Conservation (phyloP, 2,888 invertebrate genomes). For the Ctenicera cuprea region DNA sequence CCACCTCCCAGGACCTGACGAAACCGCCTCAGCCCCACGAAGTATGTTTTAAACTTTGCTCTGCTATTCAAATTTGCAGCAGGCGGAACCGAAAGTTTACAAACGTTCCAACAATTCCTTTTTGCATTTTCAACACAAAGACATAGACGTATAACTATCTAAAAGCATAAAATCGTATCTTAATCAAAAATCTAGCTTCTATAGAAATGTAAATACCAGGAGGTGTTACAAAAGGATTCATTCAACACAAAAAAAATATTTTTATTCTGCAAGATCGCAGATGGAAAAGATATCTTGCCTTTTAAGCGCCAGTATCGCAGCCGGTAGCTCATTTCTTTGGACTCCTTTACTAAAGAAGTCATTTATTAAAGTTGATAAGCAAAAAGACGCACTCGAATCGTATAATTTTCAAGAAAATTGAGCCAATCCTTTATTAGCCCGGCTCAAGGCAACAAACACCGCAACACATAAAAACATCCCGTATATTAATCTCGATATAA, state of each 20-base stretch:
- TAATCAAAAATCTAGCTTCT: conserved; percentile 39
- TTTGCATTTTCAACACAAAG: neutral
- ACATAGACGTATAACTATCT: conserved; percentile 13
- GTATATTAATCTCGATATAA: conserved; percentile 8
- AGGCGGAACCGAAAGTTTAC: neutral
- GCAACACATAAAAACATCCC: conserved; percentile 12
- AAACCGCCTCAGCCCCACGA: too few species aligned
- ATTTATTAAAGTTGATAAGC: conserved; percentile 36
- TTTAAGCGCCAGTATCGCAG: conserved; percentile 26
- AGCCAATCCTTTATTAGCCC: conserved; percentile 28
- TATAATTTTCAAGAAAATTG: conserved; percentile 34
- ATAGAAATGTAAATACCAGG: conserved; percentile 37
- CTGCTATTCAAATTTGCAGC: neutral
- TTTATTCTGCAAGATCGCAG: conserved; percentile 24
- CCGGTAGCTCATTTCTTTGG: conserved; percentile 20
- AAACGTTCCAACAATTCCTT: neutral
- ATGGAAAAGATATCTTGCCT: conserved; percentile 12
- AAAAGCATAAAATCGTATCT: conserved; percentile 30
- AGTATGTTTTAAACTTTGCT: neutral
- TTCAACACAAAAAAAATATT: conserved; percentile 23
- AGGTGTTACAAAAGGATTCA: conserved; percentile 7
- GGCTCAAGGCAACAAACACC: conserved; percentile 15
- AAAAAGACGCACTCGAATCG: conserved; percentile 24
- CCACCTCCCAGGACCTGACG: too few species aligned
- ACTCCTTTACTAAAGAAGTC: conserved; percentile 24